Percentiles rank a stretch among this genome's conserved stretches.
phyloP scores from a whole-genome alignment of 2,113 vertebrate species.

The Syngnathus typhle region DNA sequence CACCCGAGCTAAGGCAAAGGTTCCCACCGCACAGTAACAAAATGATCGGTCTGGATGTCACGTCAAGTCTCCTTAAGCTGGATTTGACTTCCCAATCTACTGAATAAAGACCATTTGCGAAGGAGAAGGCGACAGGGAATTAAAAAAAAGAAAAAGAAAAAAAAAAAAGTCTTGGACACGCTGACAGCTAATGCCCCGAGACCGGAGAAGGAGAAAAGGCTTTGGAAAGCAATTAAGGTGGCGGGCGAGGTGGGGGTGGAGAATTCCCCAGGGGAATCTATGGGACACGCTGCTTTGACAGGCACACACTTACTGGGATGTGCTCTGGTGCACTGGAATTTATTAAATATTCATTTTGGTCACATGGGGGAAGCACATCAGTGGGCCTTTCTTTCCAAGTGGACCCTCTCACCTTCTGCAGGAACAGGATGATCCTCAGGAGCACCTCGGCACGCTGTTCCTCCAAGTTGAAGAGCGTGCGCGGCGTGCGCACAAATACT shows the following conservation, averaged over 20 bases:
- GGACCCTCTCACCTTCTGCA: conserved; percentile 84
- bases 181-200: conserved; percentile 10
- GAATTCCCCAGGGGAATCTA: conserved; percentile 19
- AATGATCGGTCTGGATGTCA: background rate
- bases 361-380: conserved; percentile 17
- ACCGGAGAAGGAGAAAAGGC: conserved; percentile 10
- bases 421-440: conserved; percentile 87
- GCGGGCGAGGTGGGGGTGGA: conserved; percentile 11
- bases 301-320: conserved; percentile 38
- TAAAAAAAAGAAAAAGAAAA: background rate
- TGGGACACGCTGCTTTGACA: conserved; percentile 34
- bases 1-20: no score
- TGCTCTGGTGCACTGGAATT: conserved; percentile 47
- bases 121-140: background rate
- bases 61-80: background rate
- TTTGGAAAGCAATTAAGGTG: conserved; percentile 61
- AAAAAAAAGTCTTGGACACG: conserved; percentile 2
- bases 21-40: no score
- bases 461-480: conserved; percentile 91
- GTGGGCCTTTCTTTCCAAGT: background rate
- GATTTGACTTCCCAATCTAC: background rate
- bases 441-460: conserved; percentile 89
- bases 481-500: conserved; percentile 91
- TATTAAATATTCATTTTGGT: conserved; percentile 67
- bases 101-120: background rate